Base-by-base conservation (phyloP, 2,113 vertebrate genomes). In the Bagarius yarrelli region DNA sequence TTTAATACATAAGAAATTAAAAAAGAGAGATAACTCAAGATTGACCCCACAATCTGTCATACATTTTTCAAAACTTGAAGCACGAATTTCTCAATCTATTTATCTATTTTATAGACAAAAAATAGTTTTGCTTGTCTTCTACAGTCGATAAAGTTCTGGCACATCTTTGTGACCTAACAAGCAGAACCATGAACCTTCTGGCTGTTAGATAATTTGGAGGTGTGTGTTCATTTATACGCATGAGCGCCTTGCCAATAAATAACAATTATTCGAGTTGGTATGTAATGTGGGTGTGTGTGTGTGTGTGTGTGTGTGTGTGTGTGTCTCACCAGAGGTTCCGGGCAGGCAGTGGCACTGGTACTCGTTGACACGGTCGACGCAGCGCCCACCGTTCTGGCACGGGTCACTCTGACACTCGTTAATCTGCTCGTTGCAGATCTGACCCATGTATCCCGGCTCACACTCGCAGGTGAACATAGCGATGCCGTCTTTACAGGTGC, bases 391-490 rank as follows among this genome's bases (percentile, higher is more conserved):
- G 12, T 98, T 95, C 83, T 95, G 91, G 88, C 97, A 98, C 0
- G 97, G 97, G 84, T 92, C 93, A 90, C 97, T 98, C 84, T 93
- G 90, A 82, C 97, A 98, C 81, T 98, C 97, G 0, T 96, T 90
- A 8, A 98, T 93, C 90, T 96, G 97, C 88, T 94, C 93, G 0
- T 93, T 96, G 88, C 97, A 98, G 83, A 98, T 98, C 87, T 92
- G 92, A 1, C 96, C 96, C 72, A 94, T 96, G 90, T 96, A 98
- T 14, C 97, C 97, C 0, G 94, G 92, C 0, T 85, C 64, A 87
- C 97, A 98, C 40, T 96, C 81, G 57, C 97, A 98, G 0, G 91
- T 94, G 88, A 90, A 98, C 0, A 95, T 95, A 72, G 95, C 96
- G 0, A 98, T 98, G 55, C 96, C 96, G 3, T 98, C 97, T 67